A percentile compares a stretch with the other conserved stretches of the same genome.
Evolutionary conservation across 92 coral and sea anemone species (phyloP).

Genomic region (Anthopleura xanthogrammica): DNA sequence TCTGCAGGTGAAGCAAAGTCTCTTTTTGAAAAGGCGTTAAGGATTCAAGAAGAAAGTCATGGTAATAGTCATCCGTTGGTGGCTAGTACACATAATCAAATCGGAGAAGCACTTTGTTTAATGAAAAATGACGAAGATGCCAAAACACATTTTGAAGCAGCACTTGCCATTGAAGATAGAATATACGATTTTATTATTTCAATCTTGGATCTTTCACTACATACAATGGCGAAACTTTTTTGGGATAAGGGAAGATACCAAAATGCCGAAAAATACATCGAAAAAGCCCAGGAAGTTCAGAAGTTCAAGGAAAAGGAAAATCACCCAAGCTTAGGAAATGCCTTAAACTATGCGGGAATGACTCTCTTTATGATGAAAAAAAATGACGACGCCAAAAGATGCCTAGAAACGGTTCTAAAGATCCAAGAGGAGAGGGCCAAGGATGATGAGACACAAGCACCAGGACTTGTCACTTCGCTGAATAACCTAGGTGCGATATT

Average conservation of each 20-base stretch:
- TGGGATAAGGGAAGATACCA: neutral
- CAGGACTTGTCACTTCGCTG: neutral
- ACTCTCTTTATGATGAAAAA: neutral
- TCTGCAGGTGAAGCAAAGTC: neutral
- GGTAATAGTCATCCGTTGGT: slow-evolving; percentile 13
- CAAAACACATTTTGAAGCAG: neutral
- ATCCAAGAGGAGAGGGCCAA: neutral
- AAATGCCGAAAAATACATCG: slow-evolving; percentile 5
- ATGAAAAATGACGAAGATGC: neutral
- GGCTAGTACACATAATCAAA: neutral
- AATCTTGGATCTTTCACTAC: neutral
- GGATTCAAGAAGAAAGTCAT: neutral
- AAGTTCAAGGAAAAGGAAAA: neutral
- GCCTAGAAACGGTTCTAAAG: slow-evolving; percentile 12
- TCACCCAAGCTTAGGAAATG: neutral
- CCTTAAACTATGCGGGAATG: neutral
- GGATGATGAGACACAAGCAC: neutral
- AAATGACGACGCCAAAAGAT: slow-evolving; percentile 9
- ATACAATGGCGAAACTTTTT: neutral
- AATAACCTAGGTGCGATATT: neutral
- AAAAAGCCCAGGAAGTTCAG: slow-evolving; percentile 16
- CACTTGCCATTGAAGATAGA: slow-evolving; percentile 1
- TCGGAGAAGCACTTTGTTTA: slow-evolving; percentile 4
- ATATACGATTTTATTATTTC: neutral
- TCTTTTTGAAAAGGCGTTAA: neutral